Evolutionary conservation across 2,113 vertebrate species (phyloP).

Genomic region (Hyperoodon ampullatus): DNA sequence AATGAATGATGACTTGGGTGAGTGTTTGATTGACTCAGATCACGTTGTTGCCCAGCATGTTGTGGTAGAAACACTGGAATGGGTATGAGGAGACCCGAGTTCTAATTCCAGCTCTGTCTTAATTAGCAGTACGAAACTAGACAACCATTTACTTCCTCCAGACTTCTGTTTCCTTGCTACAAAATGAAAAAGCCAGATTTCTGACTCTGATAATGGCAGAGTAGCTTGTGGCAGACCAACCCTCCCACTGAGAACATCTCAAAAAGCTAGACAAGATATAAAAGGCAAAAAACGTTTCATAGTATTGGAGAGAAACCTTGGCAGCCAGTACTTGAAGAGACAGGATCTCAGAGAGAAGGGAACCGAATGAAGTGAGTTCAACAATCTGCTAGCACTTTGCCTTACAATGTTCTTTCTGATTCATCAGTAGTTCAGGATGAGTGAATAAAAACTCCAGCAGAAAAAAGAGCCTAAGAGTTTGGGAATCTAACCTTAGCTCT

Average conservation of each 20-base stretch:
- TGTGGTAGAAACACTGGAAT: background rate
- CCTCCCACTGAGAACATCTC: background rate
- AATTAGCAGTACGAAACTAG: background rate
- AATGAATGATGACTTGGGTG: background rate
- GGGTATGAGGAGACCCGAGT: background rate
- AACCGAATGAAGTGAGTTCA: background rate
- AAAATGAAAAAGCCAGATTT: background rate
- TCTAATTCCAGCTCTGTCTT: slow-evolving; percentile 41
- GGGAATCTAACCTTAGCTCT: background rate
- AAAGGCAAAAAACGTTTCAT: background rate
- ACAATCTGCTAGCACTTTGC: background rate
- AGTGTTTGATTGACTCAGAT: background rate
- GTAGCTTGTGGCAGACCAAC: background rate
- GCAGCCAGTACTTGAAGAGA: background rate
- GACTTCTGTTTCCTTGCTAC: background rate
- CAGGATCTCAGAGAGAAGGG: background rate
- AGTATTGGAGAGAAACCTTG: background rate
- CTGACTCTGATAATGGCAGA: background rate
- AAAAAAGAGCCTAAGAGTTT: background rate
- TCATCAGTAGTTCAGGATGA: background rate
- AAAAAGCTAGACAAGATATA: background rate
- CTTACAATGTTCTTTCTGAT: background rate
- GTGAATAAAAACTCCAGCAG: background rate
- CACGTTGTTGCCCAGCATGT: background rate
- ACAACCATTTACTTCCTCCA: background rate